Percentiles rank a stretch among this genome's conserved stretches.
Conservation (phyloP, 1,140 invertebrate species). For the Heliconius congener region DNA sequence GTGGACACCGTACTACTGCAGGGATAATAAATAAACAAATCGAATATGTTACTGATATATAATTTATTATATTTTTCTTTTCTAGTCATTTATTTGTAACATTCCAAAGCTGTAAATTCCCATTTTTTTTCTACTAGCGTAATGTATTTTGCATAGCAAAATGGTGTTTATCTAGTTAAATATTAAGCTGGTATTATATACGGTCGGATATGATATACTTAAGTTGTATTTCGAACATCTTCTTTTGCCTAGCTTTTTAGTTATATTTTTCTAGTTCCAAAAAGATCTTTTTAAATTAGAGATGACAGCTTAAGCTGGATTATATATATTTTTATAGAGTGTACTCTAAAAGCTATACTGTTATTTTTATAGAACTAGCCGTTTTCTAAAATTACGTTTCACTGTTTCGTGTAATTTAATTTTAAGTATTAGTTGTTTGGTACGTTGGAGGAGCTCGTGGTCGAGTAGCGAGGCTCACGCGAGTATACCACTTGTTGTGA, state of each 20-base stretch:
- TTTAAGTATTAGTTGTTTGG: conserved; percentile 50
- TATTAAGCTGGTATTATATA: conserved; percentile 49
- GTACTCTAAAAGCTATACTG: conserved; percentile 76
- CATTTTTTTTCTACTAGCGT: conserved; percentile 66
- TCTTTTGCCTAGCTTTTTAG: conserved; percentile 67
- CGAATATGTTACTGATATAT: conserved; percentile 37
- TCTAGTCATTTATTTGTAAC: conserved; percentile 77
- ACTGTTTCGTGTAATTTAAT: conserved; percentile 60
- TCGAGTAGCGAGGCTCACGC: conserved; percentile 10
- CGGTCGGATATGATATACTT: conserved; percentile 56
- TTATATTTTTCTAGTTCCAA: conserved; percentile 74
- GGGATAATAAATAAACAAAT: conserved; percentile 52
- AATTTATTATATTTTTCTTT: conserved; percentile 57
- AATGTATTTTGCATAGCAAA: conserved; percentile 80
- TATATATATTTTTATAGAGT: conserved; percentile 80
- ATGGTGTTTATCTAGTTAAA: conserved; percentile 70
- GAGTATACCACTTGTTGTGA: background rate
- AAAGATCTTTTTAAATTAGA: conserved; percentile 71
- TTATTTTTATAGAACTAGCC: conserved; percentile 78
- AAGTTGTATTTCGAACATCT: conserved; percentile 51
- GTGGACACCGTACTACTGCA: conserved; percentile 33
- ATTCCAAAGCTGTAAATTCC: conserved; percentile 73
- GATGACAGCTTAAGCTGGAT: conserved; percentile 73
- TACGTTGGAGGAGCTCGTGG: conserved; percentile 28
- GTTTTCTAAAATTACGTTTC: conserved; percentile 61